Evolutionary conservation across 2,888 invertebrate genomes (phyloP).

Genomic region (Aphrophora alni): DNA sequence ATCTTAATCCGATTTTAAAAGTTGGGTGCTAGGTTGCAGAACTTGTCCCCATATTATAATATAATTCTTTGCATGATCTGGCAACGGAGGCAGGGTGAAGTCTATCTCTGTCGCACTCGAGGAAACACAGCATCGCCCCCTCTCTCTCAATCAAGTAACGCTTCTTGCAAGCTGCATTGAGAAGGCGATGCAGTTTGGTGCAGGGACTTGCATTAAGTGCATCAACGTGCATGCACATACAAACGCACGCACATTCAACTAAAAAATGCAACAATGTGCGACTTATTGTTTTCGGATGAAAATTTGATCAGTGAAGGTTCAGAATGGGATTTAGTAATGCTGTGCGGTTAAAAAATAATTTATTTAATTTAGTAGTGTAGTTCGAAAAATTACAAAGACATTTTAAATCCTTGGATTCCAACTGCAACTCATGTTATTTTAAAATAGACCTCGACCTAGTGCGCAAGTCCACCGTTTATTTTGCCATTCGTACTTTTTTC

Average conservation of each 20-base stretch:
- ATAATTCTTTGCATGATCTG: constrained; percentile 41
- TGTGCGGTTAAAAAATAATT: constrained; percentile 27
- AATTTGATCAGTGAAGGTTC: background rate
- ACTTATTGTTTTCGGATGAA: background rate
- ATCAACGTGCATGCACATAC: constrained; percentile 33
- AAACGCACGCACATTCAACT: constrained; percentile 21
- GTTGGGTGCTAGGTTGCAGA: constrained; percentile 25
- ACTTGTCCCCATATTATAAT: constrained; percentile 42
- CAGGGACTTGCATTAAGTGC: constrained; percentile 43
- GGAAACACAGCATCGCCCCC: background rate
- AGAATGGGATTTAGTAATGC: constrained; percentile 30
- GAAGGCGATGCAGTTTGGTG: constrained; percentile 40
- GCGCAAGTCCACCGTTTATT: constrained; percentile 29
- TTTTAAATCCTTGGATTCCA: constrained; percentile 6
- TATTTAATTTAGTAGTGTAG: constrained; percentile 7
- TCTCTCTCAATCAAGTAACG: constrained; percentile 30
- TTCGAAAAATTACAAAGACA: background rate
- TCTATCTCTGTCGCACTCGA: constrained; percentile 23
- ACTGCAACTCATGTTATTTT: constrained; percentile 26
- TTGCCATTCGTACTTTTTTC: constrained; percentile 31
- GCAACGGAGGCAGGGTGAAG: constrained; percentile 32
- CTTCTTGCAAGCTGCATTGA: constrained; percentile 39
- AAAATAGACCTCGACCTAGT: constrained; percentile 27
- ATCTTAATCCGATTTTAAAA: background rate
- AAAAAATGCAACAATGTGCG: constrained; percentile 25